Evolutionary conservation across 2,888 invertebrate genomes (phyloP), one percentile per base, ranked within the genome.

Genomic region (Diarsia brunnea): DNA sequence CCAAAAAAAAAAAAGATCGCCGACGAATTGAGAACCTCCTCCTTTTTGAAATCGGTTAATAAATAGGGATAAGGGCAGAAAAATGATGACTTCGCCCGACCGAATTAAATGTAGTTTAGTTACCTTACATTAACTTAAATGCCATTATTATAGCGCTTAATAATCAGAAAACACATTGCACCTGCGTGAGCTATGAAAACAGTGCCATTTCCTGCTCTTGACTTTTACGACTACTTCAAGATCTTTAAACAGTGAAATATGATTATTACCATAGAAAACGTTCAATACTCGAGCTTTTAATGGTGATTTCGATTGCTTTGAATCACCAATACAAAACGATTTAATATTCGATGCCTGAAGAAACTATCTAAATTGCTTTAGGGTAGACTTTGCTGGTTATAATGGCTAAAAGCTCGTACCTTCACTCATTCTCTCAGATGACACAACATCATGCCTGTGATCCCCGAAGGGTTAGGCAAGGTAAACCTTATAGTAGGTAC

Each of bases 171-270:
- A 73, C 16, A 49, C 19, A 77, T 71, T 76, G 11, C 24, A 31
- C 43, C 24, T 7, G 45, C n/a, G 12, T 77, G 31, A 45, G 65
- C 43, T 58, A 31, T n/a, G 47, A 72, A 79, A 31, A 67, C 49
- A 47, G 14, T n/a, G n/a, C 68, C 12, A 81, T 80, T 81, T 67
- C 75, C 81, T 84, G 66, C 51, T 63, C 81, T 73, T 58, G 84
- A 69, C 61, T 69, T 58, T 79, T 43, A 83, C n/a, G 31, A 67
- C 63, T 49, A 55, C 12, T 69, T 66, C 31, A 67, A 79, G 45
- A 65, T 27, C 14, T 71, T 43, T 24, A 49, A 53, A 38, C 27
- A 5, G 65, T 81, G 53, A 81, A 84, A 72, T 84, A 84, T 66
- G 45, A 66, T 31, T 24, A 69, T 69, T 73, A 51, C 31, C 31